These are phyloP conservation scores for Actinia tenebrosa DNA, from an alignment of 64 coral and sea anemone genomes.

Conservation along the genomic window DNA sequence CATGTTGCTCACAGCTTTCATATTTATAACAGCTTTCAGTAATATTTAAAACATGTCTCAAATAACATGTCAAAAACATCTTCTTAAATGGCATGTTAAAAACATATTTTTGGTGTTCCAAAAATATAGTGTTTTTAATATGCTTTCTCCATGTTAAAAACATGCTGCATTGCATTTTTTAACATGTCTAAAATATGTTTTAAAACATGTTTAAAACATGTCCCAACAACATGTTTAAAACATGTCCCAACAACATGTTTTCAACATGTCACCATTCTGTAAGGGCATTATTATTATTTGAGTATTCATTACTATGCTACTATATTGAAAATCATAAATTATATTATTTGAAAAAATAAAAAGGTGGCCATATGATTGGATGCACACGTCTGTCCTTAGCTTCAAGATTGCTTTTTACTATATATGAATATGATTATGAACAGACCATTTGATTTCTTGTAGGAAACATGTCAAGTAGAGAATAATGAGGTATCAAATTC, in stretches of 20 bases:
- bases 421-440: no score
- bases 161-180: slow-evolving; percentile 2
- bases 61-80: slow-evolving; percentile 4
- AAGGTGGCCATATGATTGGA: no score
- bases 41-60: slow-evolving; percentile 19
- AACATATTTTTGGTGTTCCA: neutral
- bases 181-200: slow-evolving; percentile 10
- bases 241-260: no score
- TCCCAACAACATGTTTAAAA: neutral
- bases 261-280: neutral
- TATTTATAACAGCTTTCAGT: slow-evolving; percentile 10
- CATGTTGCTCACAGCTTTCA: neutral
- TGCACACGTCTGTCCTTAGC: no score
- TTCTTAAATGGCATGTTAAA: slow-evolving; percentile 12
- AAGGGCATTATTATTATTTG: neutral
- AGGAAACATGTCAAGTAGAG: no score
- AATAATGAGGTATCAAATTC: no score
- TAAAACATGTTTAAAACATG: neutral
- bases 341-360: no score
- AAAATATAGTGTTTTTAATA: slow-evolving; percentile 12
- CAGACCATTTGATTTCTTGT: no score
- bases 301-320: no score
- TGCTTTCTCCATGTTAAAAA: neutral
- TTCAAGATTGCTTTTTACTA: no score
- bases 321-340: no score